Base-by-base conservation (phyloP, 2,888 invertebrate species). In the Orthosia gracilis region DNA sequence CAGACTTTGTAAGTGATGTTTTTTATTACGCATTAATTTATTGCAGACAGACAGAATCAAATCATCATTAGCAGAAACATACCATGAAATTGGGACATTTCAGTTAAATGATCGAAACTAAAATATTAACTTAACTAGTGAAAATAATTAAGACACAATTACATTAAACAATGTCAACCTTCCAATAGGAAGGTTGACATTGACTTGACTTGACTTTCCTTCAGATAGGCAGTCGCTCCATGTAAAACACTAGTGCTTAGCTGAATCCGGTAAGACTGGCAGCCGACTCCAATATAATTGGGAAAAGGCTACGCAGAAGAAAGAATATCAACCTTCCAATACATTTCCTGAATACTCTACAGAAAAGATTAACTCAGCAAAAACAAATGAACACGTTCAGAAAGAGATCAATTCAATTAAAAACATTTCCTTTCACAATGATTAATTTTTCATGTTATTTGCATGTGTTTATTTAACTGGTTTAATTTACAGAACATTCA, bases 401-500 rank as follows among this genome's bases (percentile, higher is more conserved):
- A 58, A 58, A 50, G 12, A 47, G 55, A 80, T 52, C 40, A n/a
- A 9, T 65, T 61, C n/a, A 82, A 73, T 80, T 82, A 61, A 67
- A 71, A 82, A 63, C 50, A 55, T 52, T n/a, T 49, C 12, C 58
- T 61, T 59, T 76, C 17, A 55, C 26, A 75, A 69, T 61, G 3
- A 15, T 75, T 73, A 21, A 54, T 79, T 26, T 54, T 47, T 13
- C 54, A 65, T 65, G 70, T 61, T 52, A 80, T 62, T 72, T 64
- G 65, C 26, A 62, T 54, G 49, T 18, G 49, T 17, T 62, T 45
- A 76, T 69, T 67, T 13, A 12, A 21, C n/a, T 63, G 21, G 66
- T 67, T 66, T 40, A 40, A 57, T 54, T 57, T 49, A 45, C 17
- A n/a, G 21, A 61, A 67, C 23, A 61, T 66, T 21, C 7, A 21